Evolutionary conservation across 2,113 vertebrate genomes (phyloP), one percentile per base, ranked within the genome.

Genomic region (Peromyscus polionotus): DNA sequence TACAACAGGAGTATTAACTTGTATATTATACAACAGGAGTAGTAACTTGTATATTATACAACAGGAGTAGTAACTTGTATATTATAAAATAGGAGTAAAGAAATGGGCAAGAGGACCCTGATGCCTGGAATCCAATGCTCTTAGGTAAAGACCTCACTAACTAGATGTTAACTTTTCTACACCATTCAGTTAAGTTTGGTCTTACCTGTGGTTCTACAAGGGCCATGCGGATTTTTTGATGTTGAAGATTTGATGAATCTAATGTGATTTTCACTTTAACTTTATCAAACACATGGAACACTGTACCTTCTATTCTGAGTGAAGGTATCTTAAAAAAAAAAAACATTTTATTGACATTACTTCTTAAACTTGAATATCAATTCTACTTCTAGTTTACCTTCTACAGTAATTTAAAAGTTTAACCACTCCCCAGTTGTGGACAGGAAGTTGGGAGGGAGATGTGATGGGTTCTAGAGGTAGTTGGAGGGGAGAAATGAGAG

Each of bases 141-240:
- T 42, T 42, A 42, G 39, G 39, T 42, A 42, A 72, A 31, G 42
- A 91, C 72, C 76, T 36, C 39, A 70, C 48, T 4, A 91, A 79
- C n/a, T 48, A 33, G 2, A 59, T 13, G 36, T n/a, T 79, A 6
- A 45, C 42, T 65, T 63, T 85, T 8, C 83, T 14, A 67, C 42
- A 67, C 26, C 39, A 20, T 65, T 31, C 42, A 39, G 14, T 39
- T 61, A 45, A 0, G 24, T 26, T 26, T 59, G 24, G 31, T 89
- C 99, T 99, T 98, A 99, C 99, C 99, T 99, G 98, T 0, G 99
- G 99, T 72, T 99, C 99, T 10, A 99, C 98, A 65, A 99, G 98
- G 4, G 99, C 98, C 99, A 99, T 99, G 86, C 99, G 98, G 97
- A 99, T 99, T 99, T 99, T 99, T 99, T 99, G 99, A 96, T 99